These are phyloP conservation scores for Samia ricini DNA, from an alignment of 1,140 invertebrate genomes.

Conservation along the genomic window DNA sequence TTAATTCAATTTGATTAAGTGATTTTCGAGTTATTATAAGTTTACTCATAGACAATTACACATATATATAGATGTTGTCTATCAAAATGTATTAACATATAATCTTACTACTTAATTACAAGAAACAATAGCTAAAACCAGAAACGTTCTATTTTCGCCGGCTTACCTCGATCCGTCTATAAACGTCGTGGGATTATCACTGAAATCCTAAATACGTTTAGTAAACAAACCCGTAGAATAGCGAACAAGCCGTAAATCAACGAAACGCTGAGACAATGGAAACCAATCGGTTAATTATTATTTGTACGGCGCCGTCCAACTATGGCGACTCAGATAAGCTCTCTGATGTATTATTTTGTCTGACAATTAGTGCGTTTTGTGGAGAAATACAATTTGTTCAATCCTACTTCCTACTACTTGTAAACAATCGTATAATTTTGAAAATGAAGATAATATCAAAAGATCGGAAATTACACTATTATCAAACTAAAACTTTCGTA, in stretches of 20 bases:
- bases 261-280: slow-evolving; percentile 11
- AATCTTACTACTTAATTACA: no score
- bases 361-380: slow-evolving; percentile 49
- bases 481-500: no score
- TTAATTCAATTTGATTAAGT: no score
- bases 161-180: no score
- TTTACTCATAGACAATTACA: no score
- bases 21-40: no score
- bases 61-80: no score
- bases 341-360: slow-evolving; percentile 60
- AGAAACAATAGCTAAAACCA: no score
- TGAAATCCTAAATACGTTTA: not conserved
- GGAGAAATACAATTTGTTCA: slow-evolving; percentile 26
- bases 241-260: slow-evolving; percentile 4
- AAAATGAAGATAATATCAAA: not conserved
- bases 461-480: not conserved
- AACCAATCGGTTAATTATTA: slow-evolving; percentile 21
- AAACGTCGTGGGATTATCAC: not conserved
- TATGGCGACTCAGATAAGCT: slow-evolving; percentile 39
- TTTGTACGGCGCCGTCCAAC: slow-evolving; percentile 18
- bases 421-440: not conserved
- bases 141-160: no score
- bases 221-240: not conserved
- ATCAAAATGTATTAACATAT: no score
- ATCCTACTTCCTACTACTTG: no score